A percentile compares a stretch with the other conserved stretches of the same genome.
These are phyloP conservation scores for Sesamia inferens DNA, from an alignment of 2,888 invertebrate species.

Conservation along the genomic window DNA sequence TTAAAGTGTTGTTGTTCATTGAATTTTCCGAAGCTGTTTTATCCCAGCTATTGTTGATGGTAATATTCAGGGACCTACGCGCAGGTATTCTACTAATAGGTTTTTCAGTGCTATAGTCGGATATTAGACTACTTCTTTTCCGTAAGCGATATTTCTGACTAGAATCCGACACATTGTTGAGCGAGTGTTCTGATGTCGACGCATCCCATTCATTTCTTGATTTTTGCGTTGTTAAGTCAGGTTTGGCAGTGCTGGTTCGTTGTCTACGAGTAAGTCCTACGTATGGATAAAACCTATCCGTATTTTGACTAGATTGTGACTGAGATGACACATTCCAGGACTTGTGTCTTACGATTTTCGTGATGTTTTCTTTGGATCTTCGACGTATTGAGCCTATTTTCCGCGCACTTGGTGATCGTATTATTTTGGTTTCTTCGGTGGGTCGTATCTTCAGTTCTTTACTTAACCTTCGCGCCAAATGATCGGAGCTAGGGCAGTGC, in stretches of 20 bases:
- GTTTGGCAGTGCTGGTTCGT: conserved; percentile 80
- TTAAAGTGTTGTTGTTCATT: conserved; percentile 74
- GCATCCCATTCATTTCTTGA: conserved; percentile 76
- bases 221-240: conserved; percentile 72
- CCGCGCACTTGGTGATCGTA: conserved; percentile 94
- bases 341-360: conserved; percentile 90
- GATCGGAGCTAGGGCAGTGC: conserved; percentile 91
- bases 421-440: conserved; percentile 92
- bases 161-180: conserved; percentile 73
- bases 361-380: conserved; percentile 91
- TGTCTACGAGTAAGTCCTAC: conserved; percentile 86
- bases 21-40: conserved; percentile 78
- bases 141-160: conserved; percentile 80
- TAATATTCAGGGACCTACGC: conserved; percentile 82
- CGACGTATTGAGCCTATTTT: conserved; percentile 94
- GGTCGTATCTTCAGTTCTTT: conserved; percentile 93
- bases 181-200: conserved; percentile 76
- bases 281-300: conserved; percentile 88
- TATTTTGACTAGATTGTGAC: conserved; percentile 81
- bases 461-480: conserved; percentile 92
- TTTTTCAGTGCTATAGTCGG: conserved; percentile 79
- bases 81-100: conserved; percentile 77
- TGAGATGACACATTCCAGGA: conserved; percentile 91
- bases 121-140: conserved; percentile 79
- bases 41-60: conserved; percentile 77